Conservation (phyloP, 1,140 invertebrate genomes). For the Lepidurus packardi region DNA sequence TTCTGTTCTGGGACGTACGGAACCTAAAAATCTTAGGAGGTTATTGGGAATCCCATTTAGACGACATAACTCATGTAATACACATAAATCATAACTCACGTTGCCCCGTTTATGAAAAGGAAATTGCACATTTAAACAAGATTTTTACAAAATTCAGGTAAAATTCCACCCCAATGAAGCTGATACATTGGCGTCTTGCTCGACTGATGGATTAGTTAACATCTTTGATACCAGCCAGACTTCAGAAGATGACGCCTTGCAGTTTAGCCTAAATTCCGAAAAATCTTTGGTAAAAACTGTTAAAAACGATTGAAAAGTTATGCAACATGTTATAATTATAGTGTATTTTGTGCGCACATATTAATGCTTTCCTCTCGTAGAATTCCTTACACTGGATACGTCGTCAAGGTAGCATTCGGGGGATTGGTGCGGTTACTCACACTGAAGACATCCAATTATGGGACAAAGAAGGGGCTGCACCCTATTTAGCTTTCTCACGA, state of each 20-base stretch:
- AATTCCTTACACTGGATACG: conserved; percentile 44
- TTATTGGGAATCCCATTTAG: conserved; percentile 78
- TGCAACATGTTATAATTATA: too few species aligned
- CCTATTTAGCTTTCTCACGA: conserved; percentile 52
- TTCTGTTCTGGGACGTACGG: conserved; percentile 77
- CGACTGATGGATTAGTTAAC: conserved; percentile 80
- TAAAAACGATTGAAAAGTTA: too few species aligned
- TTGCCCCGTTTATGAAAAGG: background rate
- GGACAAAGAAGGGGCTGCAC: conserved; percentile 56
- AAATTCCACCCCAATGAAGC: conserved; percentile 67
- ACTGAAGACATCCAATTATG: conserved; percentile 66
- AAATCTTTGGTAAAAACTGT: conserved; percentile 60
- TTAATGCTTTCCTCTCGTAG: conserved; percentile 38
- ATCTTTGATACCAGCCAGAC: conserved; percentile 68
- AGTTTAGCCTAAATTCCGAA: conserved; percentile 73
- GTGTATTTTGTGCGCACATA: conserved; percentile 30
- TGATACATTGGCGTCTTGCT: conserved; percentile 64
- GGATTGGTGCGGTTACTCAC: conserved; percentile 60
- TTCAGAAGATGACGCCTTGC: conserved; percentile 73
- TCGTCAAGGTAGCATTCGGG: conserved; percentile 46
- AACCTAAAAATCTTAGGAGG: conserved; percentile 63
- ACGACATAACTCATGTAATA: conserved; percentile 69
- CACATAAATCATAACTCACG: too few species aligned
- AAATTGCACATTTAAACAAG: conserved; percentile 11
- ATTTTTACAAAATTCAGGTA: conserved; percentile 46